These are phyloP conservation scores for Gadus chalcogrammus DNA, from an alignment of 2,113 vertebrate genomes.

Conservation along the genomic window DNA sequence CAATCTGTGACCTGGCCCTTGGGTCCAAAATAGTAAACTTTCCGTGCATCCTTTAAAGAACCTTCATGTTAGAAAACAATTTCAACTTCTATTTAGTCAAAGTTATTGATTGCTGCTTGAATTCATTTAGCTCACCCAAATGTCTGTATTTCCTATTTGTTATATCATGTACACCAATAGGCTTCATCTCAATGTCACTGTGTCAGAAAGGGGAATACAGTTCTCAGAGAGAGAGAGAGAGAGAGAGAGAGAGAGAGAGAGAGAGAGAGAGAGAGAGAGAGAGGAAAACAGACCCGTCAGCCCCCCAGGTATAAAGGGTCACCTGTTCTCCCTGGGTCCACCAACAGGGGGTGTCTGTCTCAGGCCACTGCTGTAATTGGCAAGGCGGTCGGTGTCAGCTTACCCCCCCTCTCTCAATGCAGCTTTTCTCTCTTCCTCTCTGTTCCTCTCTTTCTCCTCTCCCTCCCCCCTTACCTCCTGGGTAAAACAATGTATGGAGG, in stretches of 20 bases:
- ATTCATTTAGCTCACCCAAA: too few species aligned
- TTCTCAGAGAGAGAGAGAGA: background rate
- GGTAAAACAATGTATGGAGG: slow-evolving; percentile 28
- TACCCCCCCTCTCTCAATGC: slow-evolving; percentile 67
- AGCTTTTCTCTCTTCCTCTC: slow-evolving; percentile 23
- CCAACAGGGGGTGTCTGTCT: slow-evolving; percentile 55
- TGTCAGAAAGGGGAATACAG: slow-evolving; percentile 14
- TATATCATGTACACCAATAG: background rate
- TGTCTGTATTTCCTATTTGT: too few species aligned
- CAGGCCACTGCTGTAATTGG: slow-evolving; percentile 57
- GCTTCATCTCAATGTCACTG: background rate
- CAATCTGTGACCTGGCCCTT: too few species aligned
- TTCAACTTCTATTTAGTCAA: too few species aligned
- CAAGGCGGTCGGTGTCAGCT: slow-evolving; percentile 60
- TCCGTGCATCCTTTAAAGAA: too few species aligned
- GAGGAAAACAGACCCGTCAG: background rate
- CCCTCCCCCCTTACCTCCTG: slow-evolving; percentile 30
- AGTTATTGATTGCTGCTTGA: too few species aligned
- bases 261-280: too few species aligned
- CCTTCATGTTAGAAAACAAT: too few species aligned
- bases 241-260: too few species aligned
- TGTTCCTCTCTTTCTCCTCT: slow-evolving; percentile 36
- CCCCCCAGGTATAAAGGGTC: slow-evolving; percentile 33
- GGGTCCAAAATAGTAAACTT: too few species aligned
- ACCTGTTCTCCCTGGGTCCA: slow-evolving; percentile 37